These are phyloP conservation scores for Hypercompe scribonia DNA, from an alignment of 2,888 invertebrate genomes.

Conservation along the genomic window DNA sequence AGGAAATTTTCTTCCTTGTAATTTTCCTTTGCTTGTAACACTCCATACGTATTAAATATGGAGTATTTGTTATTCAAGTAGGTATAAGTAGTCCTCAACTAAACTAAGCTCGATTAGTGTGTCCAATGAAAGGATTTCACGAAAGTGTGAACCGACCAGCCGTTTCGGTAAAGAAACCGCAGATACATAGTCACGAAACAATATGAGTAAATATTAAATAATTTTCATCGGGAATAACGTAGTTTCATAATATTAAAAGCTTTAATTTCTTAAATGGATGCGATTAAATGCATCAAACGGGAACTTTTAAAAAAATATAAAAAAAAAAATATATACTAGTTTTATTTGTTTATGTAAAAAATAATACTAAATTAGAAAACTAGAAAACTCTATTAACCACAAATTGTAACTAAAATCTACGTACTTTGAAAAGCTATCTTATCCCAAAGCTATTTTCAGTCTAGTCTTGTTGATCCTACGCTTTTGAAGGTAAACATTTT, in stretches of 20 bases:
- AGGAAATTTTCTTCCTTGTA: neutral
- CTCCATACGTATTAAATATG: neutral
- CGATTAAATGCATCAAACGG: no score
- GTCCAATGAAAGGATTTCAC: neutral
- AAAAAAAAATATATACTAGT: no score
- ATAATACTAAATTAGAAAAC: neutral
- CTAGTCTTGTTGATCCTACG: slow-evolving; percentile 32
- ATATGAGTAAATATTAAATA: neutral
- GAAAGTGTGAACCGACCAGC: neutral
- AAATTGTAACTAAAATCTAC: neutral
- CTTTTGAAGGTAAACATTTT: slow-evolving; percentile 28
- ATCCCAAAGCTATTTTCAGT: slow-evolving; percentile 37
- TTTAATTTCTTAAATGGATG: no score
- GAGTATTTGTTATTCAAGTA: neutral
- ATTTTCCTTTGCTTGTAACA: neutral
- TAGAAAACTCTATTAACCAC: neutral
- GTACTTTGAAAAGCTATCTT: slow-evolving; percentile 21
- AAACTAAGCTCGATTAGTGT: neutral
- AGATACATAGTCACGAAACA: neutral
- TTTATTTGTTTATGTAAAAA: no score
- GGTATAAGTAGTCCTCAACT: neutral
- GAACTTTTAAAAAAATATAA: no score
- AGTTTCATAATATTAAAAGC: no score
- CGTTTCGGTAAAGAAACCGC: neutral
- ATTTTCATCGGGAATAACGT: no score